Evolutionary conservation across 2,797 vertebrate species (phyloP).

Genomic region (Gallinago stenura): DNA sequence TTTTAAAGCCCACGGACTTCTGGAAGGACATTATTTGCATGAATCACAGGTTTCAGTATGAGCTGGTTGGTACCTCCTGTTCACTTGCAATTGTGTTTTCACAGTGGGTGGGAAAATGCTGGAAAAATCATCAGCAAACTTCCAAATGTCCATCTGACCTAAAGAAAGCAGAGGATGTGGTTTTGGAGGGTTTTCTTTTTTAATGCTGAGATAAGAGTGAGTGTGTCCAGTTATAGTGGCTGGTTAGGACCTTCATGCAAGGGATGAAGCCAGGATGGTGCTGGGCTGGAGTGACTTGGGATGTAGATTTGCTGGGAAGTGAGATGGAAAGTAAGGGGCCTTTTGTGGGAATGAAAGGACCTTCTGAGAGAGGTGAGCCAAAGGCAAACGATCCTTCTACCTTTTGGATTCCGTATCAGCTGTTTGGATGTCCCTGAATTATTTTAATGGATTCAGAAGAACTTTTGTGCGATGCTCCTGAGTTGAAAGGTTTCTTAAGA

Average conservation of each 20-base stretch:
- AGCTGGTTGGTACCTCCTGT: not conserved
- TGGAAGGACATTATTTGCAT: not conserved
- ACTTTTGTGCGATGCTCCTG: not conserved
- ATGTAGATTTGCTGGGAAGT: not conserved
- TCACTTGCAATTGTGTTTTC: conserved; percentile 17
- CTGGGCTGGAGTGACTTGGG: not conserved
- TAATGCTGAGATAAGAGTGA: not conserved
- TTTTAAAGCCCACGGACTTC: conserved; percentile 47
- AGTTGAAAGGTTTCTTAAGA: not conserved
- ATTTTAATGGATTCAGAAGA: not conserved
- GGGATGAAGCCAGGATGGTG: not conserved
- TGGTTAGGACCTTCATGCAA: not conserved
- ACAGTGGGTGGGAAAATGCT: not conserved
- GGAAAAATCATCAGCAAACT: conserved; percentile 19
- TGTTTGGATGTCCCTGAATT: not conserved
- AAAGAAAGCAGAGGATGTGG: not conserved
- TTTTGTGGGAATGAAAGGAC: not conserved
- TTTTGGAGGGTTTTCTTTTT: not conserved
- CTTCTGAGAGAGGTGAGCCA: not conserved
- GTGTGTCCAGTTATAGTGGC: not conserved
- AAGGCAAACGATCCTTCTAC: not conserved
- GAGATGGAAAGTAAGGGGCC: not conserved
- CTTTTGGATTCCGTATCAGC: not conserved
- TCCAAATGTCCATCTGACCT: not conserved
- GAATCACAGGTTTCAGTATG: conserved; percentile 24